These are phyloP conservation scores for Caenorhabditis virilis DNA, from an alignment of 2,888 invertebrate genomes.

Conservation along the genomic window DNA sequence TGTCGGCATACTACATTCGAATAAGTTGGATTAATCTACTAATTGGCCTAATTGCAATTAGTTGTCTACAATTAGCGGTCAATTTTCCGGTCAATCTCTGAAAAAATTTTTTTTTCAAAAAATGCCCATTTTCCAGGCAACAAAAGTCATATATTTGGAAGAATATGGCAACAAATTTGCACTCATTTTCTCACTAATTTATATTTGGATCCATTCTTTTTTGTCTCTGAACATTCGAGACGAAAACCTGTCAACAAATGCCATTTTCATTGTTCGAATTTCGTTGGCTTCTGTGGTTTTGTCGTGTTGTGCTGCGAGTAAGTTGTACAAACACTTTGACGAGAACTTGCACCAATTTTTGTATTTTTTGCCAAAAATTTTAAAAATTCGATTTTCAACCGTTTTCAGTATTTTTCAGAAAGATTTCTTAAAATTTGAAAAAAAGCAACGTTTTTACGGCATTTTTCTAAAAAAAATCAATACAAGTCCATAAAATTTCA, in stretches of 20 bases:
- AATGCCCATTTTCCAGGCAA: conserved; percentile 10
- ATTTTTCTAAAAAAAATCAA: no score
- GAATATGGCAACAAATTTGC: conserved; percentile 12
- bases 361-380: background rate
- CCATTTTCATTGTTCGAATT: conserved; percentile 19
- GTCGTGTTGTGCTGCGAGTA: conserved; percentile 23
- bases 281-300: conserved; percentile 16
- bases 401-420: conserved; percentile 4
- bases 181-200: conserved; percentile 17
- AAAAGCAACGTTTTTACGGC: background rate
- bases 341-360: background rate
- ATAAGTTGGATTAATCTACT: conserved; percentile 10
- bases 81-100: conserved; percentile 34
- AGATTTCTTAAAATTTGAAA: background rate
- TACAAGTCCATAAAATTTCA: no score
- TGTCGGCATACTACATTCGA: background rate
- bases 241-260: conserved; percentile 12
- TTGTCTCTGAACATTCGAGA: conserved; percentile 19
- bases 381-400: background rate
- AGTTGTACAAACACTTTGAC: conserved; percentile 1
- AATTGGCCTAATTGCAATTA: conserved; percentile 18
- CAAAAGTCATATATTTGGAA: conserved; percentile 29
- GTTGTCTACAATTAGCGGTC: conserved; percentile 25
- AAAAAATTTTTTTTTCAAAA: no score
- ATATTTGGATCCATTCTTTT: conserved; percentile 28